Percentiles rank a stretch among this genome's conserved stretches.
phyloP scores from a whole-genome alignment of 2,113 vertebrate genomes.

The rabbit (Oryctolagus cuniculus) region DNA sequence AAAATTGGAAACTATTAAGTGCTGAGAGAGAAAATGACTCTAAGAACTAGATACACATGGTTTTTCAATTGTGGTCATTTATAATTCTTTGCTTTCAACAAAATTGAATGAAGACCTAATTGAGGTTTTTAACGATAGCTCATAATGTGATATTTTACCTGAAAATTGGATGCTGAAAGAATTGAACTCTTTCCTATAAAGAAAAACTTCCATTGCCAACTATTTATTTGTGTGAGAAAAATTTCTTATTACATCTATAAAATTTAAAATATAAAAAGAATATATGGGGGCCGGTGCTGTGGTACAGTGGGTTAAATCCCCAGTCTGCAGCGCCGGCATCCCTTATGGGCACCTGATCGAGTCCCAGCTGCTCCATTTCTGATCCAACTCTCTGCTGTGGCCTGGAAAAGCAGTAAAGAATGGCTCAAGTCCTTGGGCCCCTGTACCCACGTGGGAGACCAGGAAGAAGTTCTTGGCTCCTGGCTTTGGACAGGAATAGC shows the following conservation, averaged over 20 bases:
- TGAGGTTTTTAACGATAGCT: conserved; percentile 9
- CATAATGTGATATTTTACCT: conserved; percentile 38
- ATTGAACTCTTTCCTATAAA: background rate
- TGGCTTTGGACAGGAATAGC: too few relatives aligned
- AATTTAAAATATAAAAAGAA: conserved; percentile 46
- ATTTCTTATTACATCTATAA: background rate
- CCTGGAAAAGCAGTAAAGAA: too few relatives aligned
- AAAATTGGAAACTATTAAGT: background rate
- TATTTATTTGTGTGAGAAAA: conserved; percentile 32
- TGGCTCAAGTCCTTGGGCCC: too few relatives aligned
- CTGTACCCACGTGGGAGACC: too few relatives aligned
- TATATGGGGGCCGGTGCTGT: too few relatives aligned
- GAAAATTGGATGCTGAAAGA: conserved; percentile 14
- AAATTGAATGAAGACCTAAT: background rate
- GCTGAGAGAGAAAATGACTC: conserved; percentile 36
- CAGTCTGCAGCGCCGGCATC: too few relatives aligned
- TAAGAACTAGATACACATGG: background rate
- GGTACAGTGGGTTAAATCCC: too few relatives aligned
- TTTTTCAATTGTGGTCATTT: background rate
- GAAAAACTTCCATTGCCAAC: background rate
- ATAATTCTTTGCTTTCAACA: conserved; percentile 34
- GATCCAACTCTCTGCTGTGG: too few relatives aligned
- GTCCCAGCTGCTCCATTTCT: too few relatives aligned
- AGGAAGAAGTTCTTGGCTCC: too few relatives aligned
- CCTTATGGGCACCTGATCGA: too few relatives aligned